These are phyloP conservation scores for Clunio marinus DNA, from an alignment of 2,888 invertebrate species.

Conservation along the genomic window DNA sequence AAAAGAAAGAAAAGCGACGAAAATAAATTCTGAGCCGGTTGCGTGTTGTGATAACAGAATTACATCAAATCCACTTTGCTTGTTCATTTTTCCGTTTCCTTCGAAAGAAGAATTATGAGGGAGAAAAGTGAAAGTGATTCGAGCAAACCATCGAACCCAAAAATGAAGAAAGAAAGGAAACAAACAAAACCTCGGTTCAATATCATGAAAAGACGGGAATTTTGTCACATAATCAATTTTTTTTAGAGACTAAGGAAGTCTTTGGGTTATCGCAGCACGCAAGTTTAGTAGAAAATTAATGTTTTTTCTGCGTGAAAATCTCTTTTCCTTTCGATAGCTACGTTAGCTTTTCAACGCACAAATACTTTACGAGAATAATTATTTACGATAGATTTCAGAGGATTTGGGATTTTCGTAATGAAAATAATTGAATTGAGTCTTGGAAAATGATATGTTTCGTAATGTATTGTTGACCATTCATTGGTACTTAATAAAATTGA, in stretches of 20 bases:
- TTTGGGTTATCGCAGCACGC: constrained; percentile 2
- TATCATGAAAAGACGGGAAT: no score
- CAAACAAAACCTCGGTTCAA: no score
- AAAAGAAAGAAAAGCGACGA: not conserved
- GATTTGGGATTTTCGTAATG: no score
- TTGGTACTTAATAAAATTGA: not conserved
- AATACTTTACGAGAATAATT: no score
- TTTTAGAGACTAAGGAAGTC: not conserved
- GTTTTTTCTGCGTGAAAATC: not conserved
- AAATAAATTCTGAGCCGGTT: not conserved
- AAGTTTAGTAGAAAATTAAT: not conserved
- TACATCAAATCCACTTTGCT: constrained; percentile 11
- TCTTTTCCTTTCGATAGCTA: no score
- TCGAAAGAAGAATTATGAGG: not conserved
- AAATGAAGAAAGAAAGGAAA: not conserved
- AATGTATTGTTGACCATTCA: no score
- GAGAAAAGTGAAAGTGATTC: not conserved
- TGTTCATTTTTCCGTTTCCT: not conserved
- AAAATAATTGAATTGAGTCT: no score
- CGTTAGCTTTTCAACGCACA: no score
- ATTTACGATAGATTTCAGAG: no score
- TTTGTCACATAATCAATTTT: constrained; percentile 37
- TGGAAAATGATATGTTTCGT: no score
- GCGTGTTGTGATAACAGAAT: constrained; percentile 15
- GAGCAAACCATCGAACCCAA: not conserved